Base-by-base conservation (phyloP, 2,113 vertebrate genomes). In the Turdus rufiventris region DNA sequence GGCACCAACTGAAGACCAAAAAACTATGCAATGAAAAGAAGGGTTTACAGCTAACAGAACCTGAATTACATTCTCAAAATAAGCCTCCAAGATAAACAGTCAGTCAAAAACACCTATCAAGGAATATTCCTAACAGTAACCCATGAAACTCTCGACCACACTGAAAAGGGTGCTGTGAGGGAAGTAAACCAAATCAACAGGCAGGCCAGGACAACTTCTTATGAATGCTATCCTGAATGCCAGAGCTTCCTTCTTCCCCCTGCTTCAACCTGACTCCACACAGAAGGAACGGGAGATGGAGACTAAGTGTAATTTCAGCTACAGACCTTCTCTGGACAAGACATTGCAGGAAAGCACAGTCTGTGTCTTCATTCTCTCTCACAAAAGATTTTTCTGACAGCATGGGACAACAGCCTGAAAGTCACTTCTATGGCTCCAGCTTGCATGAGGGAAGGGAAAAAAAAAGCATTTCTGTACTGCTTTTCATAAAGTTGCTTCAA, bases 1-100 rank as follows among this genome's bases (percentile, higher is more conserved):
- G n/a, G 17, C 23, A 74, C 0, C 4, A 16, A 51, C 0, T 8
- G 0, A 67, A 48, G 48, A 51, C 28, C 1, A 1, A 92, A 88
- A 62, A 24, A 45, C 19, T 18, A 7, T 1, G 1, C n/a, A 82
- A 34, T 14, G 21, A 26, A 34, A 83, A 91, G 10, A 45, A 80
- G 57, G 5, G 25, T 14, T 84, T 89, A 34, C 34, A 60, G 57
- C 57, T 60, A 84, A 70, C 7, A 85, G 42, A 79, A 94, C 15
- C 14, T 36, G 65, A 73, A 71, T 65, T 62, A 71, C 28, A 51
- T 16, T 63, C 48, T 53, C 40, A 25, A 66, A 84, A 51, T 33
- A 71, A 50, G 29, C 18, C 25, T 54, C 45, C 38, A 68, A 54
- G 54, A 57, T 33, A 67, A 87, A 63, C 4, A 40, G 29, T 15